phyloP scores from a whole-genome alignment of 2,888 invertebrate genomes.

The Anthrax anthrax region DNA sequence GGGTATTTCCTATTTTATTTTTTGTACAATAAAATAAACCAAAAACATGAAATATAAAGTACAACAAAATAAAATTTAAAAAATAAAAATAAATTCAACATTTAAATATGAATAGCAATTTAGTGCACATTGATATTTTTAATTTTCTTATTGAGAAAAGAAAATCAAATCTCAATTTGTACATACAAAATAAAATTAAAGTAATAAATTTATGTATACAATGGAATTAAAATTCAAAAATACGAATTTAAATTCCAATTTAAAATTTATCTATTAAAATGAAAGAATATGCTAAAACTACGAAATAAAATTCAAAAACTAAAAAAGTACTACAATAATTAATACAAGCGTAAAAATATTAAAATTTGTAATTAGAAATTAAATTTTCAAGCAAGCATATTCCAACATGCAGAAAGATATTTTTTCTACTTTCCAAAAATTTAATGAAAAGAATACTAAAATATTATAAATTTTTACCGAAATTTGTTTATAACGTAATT shows the following conservation, averaged over 20 bases:
- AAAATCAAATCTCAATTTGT: no score
- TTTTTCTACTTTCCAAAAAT: neutral
- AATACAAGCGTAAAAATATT: no score
- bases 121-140: no score
- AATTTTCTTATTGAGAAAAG: no score
- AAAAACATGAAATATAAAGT: neutral
- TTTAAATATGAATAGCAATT: no score
- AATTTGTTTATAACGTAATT: conserved; percentile 47
- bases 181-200: no score
- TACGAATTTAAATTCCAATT: no score
- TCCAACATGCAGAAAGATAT: neutral
- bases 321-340: neutral
- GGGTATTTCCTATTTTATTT: conserved; percentile 28
- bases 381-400: conserved; percentile 4
- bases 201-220: no score
- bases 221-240: no score
- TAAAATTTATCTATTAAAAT: neutral
- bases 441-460: neutral
- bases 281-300: conserved; percentile 7
- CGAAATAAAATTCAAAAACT: neutral
- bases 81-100: no score
- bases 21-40: conserved; percentile 15
- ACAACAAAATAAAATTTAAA: no score
- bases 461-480: conserved; percentile 32
- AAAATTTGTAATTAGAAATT: no score